These are phyloP conservation scores for Cotesia typhae DNA, from an alignment of 1,140 invertebrate species.

Conservation along the genomic window DNA sequence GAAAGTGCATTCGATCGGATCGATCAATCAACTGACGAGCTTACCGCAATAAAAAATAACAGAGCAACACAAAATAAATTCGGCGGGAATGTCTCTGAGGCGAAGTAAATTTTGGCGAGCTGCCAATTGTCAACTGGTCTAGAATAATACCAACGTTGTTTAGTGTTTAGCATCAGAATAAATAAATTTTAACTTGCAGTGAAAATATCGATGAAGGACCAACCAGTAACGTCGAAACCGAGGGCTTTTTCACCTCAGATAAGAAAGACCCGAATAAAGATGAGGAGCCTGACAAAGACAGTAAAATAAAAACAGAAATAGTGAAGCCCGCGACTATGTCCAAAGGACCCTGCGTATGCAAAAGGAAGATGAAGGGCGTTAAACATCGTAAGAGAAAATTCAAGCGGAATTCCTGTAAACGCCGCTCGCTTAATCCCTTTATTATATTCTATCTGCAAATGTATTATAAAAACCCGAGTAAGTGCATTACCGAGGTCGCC, in stretches of 20 bases:
- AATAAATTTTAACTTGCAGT: constrained; percentile 9
- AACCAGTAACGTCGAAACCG: constrained; percentile 22
- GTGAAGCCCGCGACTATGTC: too few species aligned
- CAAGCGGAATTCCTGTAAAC: constrained; percentile 14
- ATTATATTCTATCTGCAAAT: constrained; percentile 54
- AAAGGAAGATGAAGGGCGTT: constrained; percentile 10
- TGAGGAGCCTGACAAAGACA: constrained; percentile 18
- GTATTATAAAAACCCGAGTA: constrained; percentile 43
- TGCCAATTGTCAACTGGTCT: constrained; percentile 4
- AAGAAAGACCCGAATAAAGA: constrained; percentile 20
- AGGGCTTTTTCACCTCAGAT: constrained; percentile 34
- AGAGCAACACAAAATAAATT: constrained; percentile 1
- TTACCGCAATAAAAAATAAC: constrained; percentile 9
- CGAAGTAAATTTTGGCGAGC: constrained; percentile 8
- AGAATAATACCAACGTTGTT: constrained; percentile 7
- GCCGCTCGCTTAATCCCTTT: constrained; percentile 49
- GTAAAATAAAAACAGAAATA: constrained; percentile 3
- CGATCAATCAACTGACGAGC: constrained; percentile 32
- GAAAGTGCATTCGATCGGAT: constrained; percentile 27
- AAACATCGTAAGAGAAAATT: not conserved
- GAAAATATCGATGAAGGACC: constrained; percentile 38
- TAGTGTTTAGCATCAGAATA: constrained; percentile 4
- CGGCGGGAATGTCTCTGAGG: constrained; percentile 12
- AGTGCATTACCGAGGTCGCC: constrained; percentile 47
- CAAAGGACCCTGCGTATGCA: constrained; percentile 19